phyloP scores from a whole-genome alignment of 2,888 invertebrate species.

The Acleris holmiana region DNA sequence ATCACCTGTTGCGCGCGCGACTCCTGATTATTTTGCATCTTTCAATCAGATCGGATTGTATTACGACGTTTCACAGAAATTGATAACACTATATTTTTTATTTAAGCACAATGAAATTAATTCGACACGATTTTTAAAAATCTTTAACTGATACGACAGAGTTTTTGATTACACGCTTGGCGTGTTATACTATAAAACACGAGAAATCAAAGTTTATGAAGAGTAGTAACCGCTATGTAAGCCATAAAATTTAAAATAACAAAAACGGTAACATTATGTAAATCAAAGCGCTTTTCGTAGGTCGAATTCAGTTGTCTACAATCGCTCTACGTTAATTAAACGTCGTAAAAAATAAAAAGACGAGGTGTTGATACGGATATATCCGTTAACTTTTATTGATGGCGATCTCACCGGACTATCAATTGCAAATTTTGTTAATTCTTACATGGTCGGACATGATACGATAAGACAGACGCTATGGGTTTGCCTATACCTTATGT shows the following conservation, averaged over 20 bases:
- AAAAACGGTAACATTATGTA: constrained; percentile 65
- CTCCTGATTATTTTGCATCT: constrained; percentile 15
- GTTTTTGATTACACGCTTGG: constrained; percentile 32
- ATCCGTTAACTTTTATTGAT: constrained; percentile 55
- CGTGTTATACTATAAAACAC: constrained; percentile 21
- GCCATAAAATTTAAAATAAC: constrained; percentile 70
- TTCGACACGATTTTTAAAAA: neutral
- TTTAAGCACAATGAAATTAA: no score
- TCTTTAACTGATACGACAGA: constrained; percentile 6
- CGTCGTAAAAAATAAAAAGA: constrained; percentile 47
- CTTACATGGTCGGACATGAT: neutral
- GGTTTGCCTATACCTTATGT: no score
- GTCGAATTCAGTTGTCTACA: constrained; percentile 48
- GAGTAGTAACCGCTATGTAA: constrained; percentile 49
- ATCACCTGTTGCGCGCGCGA: constrained; percentile 51
- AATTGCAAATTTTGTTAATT: constrained; percentile 24
- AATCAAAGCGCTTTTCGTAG: constrained; percentile 58
- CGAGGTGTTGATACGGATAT: constrained; percentile 39
- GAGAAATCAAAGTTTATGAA: constrained; percentile 18
- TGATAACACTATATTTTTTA: no score
- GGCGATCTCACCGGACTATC: constrained; percentile 27
- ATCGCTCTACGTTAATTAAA: constrained; percentile 46
- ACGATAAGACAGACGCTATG: no score
- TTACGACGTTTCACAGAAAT: no score
- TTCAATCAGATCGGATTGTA: neutral